Evolutionary conservation across 2,113 vertebrate genomes (phyloP), one percentile per base, ranked within the genome.

Genomic region (Gnathonemus longibarbis): DNA sequence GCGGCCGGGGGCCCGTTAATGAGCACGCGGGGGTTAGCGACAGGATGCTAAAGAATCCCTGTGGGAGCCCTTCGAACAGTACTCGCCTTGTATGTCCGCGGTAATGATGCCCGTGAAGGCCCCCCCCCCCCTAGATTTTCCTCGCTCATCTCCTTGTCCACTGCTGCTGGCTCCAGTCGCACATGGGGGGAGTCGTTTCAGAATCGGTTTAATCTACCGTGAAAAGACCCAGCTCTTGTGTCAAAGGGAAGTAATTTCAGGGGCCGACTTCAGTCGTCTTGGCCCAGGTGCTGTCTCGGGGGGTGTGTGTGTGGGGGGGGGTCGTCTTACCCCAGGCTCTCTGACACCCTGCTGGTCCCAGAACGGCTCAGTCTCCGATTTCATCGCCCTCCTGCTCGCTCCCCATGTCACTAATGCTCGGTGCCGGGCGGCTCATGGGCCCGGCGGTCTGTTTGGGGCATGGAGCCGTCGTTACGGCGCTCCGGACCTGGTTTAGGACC

Each of bases 211-310:
- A 87, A 87, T 87, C 49, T 87, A 87, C 85, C 85, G 50, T 87
- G 85, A 87, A 87, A 87, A 87, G 48, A 87, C 49, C 31, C 27
- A 48, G 49, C 85, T 87, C 27, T 27, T 53, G 85, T 87, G 85
- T 87, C 85, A 87, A 56, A 87, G 85, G 84, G 85, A 87, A 87
- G 85, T 87, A 56, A 87, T 87, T 87, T 87, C 85, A 87, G 85
- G 50, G 85, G 49, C 85, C 17, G 46, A 24, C 24, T 86, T 86
- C 45, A 56, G 85, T 87, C 85, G 0, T 49, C 46, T 86, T 56
- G 50, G 85, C 85, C 85, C 85, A 53, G 85, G 85, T 87, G 46
- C 84, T 86, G 85, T 56, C 49, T 56, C 9, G 27, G 84, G 13
- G 48, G 46, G 7, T 46, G 46, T 46, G 46, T 7, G 46, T 46